These are phyloP conservation scores for Sardina pilchardus DNA, from an alignment of 2,113 vertebrate species.

Conservation along the genomic window DNA sequence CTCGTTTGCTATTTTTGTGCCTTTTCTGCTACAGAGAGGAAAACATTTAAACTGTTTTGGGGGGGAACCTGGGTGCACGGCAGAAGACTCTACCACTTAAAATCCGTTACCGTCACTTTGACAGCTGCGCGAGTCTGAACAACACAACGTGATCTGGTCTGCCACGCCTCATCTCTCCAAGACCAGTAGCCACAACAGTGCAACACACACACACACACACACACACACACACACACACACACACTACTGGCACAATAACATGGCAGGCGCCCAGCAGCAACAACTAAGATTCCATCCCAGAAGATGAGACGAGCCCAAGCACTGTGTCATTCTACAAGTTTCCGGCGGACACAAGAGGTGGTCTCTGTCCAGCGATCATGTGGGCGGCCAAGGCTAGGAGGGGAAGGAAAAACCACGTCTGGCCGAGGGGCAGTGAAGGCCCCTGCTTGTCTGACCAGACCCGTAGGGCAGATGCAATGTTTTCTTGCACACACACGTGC, in stretches of 20 bases:
- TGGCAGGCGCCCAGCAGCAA: no score
- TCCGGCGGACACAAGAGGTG: neutral
- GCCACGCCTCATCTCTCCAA: neutral
- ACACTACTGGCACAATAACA: neutral
- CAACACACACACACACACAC: neutral
- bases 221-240: no score
- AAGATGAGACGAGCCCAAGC: neutral
- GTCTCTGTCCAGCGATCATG: neutral
- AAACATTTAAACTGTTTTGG: neutral
- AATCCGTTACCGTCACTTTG: neutral
- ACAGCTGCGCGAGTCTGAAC: neutral
- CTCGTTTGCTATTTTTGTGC: neutral
- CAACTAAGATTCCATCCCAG: neutral
- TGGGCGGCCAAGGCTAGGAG: neutral
- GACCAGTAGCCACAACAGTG: neutral
- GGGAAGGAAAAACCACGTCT: conserved; percentile 47
- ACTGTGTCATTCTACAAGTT: neutral
- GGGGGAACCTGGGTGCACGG: neutral
- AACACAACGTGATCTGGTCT: neutral
- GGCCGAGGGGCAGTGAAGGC: conserved; percentile 56
- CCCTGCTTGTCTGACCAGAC: conserved; percentile 31
- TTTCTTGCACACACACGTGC: neutral
- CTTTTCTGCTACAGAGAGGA: neutral
- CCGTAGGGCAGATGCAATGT: conserved; percentile 25
- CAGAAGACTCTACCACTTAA: neutral